Evolutionary conservation across 2,113 vertebrate species (phyloP).

Genomic region (Sinosuthora webbiana): DNA sequence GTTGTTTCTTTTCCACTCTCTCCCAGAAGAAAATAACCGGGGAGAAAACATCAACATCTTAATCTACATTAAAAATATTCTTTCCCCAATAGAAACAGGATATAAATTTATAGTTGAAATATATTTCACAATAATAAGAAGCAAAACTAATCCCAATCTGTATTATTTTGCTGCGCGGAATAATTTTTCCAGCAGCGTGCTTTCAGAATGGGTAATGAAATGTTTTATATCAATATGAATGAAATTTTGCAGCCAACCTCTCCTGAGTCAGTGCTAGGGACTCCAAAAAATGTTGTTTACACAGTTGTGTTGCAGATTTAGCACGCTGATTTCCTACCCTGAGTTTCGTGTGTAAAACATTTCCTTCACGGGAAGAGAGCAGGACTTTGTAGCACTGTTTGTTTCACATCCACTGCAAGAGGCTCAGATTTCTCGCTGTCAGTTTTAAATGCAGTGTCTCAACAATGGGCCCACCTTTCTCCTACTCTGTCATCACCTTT

Average conservation of each 20-base stretch:
- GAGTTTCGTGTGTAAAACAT: not conserved
- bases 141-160: not conserved
- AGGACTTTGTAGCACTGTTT: not conserved
- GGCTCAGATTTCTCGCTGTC: not conserved
- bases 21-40: not conserved
- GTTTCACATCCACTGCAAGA: not conserved
- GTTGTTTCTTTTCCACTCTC: not conserved
- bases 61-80: not conserved
- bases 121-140: not conserved
- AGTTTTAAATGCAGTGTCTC: not conserved
- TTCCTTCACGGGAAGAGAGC: not conserved
- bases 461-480: not conserved
- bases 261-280: not conserved
- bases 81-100: not conserved
- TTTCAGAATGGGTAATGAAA: not conserved
- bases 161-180: not conserved
- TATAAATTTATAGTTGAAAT: not conserved
- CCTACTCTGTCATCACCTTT: not conserved
- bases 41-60: not conserved
- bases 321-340: not conserved
- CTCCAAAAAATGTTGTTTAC: not conserved
- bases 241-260: not conserved
- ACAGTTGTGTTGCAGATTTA: not conserved
- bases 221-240: not conserved
- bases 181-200: not conserved